These are phyloP conservation scores for Cyprinodon tularosa DNA, from an alignment of 2,113 vertebrate species.

Conservation along the genomic window DNA sequence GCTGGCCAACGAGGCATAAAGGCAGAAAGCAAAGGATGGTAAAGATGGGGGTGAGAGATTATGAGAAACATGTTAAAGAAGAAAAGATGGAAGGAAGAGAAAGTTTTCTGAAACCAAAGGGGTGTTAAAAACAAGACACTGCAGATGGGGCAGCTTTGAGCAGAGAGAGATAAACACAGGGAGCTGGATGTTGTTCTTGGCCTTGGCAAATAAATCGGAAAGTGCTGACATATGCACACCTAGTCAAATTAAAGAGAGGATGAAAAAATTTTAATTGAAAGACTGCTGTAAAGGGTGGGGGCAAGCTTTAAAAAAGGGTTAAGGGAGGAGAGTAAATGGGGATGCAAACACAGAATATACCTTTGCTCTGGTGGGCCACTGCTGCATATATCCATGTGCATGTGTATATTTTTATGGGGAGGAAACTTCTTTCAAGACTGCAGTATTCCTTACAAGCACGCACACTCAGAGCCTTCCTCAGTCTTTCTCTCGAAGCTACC, in stretches of 20 bases:
- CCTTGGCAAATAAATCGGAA: slow-evolving; percentile 71
- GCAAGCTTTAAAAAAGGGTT: slow-evolving; percentile 31
- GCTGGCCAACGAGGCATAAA: slow-evolving; percentile 1
- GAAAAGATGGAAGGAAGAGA: slow-evolving; percentile 23
- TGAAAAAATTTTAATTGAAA: slow-evolving; percentile 45
- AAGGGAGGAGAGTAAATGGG: slow-evolving; percentile 34
- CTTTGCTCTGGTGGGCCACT: slow-evolving; percentile 64
- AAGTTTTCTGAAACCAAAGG: background rate
- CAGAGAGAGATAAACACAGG: slow-evolving; percentile 67
- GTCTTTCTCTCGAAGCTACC: slow-evolving; percentile 78
- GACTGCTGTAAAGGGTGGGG: slow-evolving; percentile 13
- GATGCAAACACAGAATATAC: slow-evolving; percentile 47
- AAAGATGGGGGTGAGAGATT: background rate
- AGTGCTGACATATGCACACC: slow-evolving; percentile 79
- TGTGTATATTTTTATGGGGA: slow-evolving; percentile 35
- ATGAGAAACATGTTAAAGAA: slow-evolving; percentile 3
- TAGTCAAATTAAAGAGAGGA: slow-evolving; percentile 49
- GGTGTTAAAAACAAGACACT: slow-evolving; percentile 11
- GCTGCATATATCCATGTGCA: slow-evolving; percentile 64
- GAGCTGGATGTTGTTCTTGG: slow-evolving; percentile 67
- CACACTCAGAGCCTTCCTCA: slow-evolving; percentile 59
- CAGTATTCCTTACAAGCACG: slow-evolving; percentile 67
- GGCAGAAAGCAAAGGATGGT: background rate
- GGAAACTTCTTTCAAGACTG: slow-evolving; percentile 78
- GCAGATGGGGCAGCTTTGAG: slow-evolving; percentile 43